Conservation (phyloP, 2,797 vertebrate species). For the Chanos chanos region DNA sequence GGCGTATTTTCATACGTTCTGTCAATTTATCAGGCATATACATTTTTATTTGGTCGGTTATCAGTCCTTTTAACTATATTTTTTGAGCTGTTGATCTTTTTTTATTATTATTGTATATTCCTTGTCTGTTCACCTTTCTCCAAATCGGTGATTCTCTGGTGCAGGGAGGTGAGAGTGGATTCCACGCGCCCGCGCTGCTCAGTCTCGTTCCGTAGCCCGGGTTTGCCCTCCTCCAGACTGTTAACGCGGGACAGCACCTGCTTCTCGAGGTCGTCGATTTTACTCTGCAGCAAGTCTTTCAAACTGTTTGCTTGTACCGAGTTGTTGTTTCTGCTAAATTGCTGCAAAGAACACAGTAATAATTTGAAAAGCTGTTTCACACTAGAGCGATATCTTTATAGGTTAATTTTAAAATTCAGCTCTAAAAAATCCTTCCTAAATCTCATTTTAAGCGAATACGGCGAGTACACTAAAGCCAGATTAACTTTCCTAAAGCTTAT, state of each 20-base stretch:
- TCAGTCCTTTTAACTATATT: no score
- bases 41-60: no score
- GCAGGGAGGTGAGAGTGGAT: conserved; percentile 89
- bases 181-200: conserved; percentile 92
- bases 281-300: conserved; percentile 92
- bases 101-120: neutral
- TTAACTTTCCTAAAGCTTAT: conserved; percentile 14
- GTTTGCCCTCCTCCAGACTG: conserved; percentile 90
- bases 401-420: no score
- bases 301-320: conserved; percentile 89
- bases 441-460: neutral
- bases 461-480: conserved; percentile 17
- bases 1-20: neutral
- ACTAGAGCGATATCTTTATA: no score
- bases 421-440: no score
- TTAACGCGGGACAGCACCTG: conserved; percentile 94
- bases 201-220: conserved; percentile 83
- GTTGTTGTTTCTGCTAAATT: conserved; percentile 91
- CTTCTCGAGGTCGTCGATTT: conserved; percentile 94
- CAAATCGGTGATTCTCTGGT: conserved; percentile 94
- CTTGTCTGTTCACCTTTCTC: conserved; percentile 84
- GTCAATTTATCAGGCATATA: neutral
- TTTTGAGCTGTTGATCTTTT: no score
- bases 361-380: no score
- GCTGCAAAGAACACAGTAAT: conserved; percentile 69